Conservation (phyloP, 2,797 vertebrate species). For the Mycteria americana region DNA sequence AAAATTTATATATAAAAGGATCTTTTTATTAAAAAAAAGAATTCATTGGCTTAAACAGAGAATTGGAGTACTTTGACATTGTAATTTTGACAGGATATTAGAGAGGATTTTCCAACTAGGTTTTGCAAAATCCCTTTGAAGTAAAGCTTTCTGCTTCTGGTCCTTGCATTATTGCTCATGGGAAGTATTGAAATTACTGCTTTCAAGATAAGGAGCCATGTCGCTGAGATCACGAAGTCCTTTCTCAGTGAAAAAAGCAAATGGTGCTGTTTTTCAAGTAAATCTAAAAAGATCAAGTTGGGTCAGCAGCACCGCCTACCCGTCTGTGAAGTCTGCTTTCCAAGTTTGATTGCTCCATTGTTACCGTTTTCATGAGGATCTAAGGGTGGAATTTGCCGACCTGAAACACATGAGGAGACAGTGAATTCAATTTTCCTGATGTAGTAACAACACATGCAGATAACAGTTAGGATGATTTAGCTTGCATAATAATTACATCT, state of each 20-base stretch:
- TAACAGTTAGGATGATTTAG: background rate
- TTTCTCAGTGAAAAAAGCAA: conserved; percentile 12
- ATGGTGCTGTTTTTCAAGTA: conserved; percentile 53
- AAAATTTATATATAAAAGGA: background rate
- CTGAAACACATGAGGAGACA: conserved; percentile 74
- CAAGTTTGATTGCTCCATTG: conserved; percentile 88
- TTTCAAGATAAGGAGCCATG: conserved; percentile 24
- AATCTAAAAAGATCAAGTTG: background rate
- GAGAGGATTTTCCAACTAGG: conserved; percentile 24
- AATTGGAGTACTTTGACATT: background rate
- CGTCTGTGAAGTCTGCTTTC: conserved; percentile 74
- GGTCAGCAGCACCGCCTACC: conserved; percentile 90
- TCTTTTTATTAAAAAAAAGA: background rate
- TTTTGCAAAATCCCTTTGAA: conserved; percentile 53
- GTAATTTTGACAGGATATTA: conserved; percentile 45
- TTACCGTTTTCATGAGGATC: conserved; percentile 88
- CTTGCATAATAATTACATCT: background rate
- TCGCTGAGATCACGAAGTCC: conserved; percentile 12
- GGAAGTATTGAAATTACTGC: background rate
- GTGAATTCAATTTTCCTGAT: background rate
- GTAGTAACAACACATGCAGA: background rate
- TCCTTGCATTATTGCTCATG: conserved; percentile 15
- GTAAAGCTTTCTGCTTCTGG: conserved; percentile 17
- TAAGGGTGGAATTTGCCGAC: conserved; percentile 93
- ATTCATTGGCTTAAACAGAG: conserved; percentile 29